Base-by-base conservation (phyloP, 2,113 vertebrate species). In the Heterochromis multidens region DNA sequence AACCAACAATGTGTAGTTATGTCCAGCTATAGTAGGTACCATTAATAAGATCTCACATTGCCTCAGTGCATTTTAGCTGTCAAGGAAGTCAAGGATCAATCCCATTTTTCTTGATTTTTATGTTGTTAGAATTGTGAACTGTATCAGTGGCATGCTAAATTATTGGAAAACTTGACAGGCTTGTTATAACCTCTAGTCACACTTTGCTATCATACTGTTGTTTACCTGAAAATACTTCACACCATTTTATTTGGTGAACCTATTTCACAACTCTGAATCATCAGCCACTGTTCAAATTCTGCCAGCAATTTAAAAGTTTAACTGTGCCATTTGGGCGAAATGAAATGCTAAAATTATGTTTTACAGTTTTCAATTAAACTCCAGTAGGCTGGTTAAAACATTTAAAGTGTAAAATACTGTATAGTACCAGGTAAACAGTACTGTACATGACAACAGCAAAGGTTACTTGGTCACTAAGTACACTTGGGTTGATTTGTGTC, bases 401-500 rank as follows among this genome's bases (percentile, higher is more conserved):
- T 78, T 59, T 19, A 35, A 43, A 7, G 9, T 31, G 23, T 67
- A 37, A 60, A 60, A 77, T 54, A 3, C 57, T 25, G 11, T 27
- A 29, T 10, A 31, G 8, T 23, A 65, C 33, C 7, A 49, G 65
- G 37, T 12, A 29, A 27, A 21, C 23, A 40, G 13, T 70, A 65
- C n/a, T n/a, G n/a, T n/a, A 70, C 37, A 70, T 11, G 14, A 27
- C 4, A 46, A 13, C 37, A 46, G 37, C 37, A 46, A 46, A 70
- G 14, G 23, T 46, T 46, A 27, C 40, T 40, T 46, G n/a, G n/a
- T n/a, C n/a, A n/a, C n/a, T n/a, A n/a, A 82, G 12, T 87, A 57
- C 89, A 87, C 70, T 25, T 72, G 84, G 63, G n/a, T 81, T 83
- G 72, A 65, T 91, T 79, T 4, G 65, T 72, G 72, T 88, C 81